Evolutionary conservation across 2,888 invertebrate species (phyloP).

Genomic region (Formica aserva): DNA sequence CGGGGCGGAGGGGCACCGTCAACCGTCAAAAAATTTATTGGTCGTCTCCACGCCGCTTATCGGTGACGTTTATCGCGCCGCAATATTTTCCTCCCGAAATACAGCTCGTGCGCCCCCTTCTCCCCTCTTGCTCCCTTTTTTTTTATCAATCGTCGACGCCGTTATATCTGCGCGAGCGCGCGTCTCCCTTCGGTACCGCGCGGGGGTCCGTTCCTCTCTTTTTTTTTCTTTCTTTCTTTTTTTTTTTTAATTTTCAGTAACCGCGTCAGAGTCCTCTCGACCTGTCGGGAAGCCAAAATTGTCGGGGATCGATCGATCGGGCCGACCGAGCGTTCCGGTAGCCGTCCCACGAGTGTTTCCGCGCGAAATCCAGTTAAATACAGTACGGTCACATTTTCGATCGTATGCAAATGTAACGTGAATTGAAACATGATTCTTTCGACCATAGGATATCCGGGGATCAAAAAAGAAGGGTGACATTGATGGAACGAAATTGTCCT

Average conservation of each 20-base stretch:
- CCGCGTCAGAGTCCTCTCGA: slow-evolving; percentile 68
- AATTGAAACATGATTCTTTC: slow-evolving; percentile 82
- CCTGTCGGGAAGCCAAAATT: slow-evolving; percentile 76
- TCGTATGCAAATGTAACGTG: slow-evolving; percentile 61
- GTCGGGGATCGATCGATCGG: slow-evolving; percentile 81
- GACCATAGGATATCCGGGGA: slow-evolving; percentile 35
- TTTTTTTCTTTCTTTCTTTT: slow-evolving; percentile 15
- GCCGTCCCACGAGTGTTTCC: slow-evolving; percentile 80
- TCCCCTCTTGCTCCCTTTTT: slow-evolving; percentile 35
- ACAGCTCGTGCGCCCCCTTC: slow-evolving; percentile 33
- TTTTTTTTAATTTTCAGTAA: slow-evolving; percentile 67
- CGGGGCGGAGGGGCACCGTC: slow-evolving; percentile 54
- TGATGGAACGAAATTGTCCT: slow-evolving; percentile 21
- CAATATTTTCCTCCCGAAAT: slow-evolving; percentile 59
- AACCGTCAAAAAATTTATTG: slow-evolving; percentile 74
- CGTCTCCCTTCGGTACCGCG: neutral
- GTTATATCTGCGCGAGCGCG: slow-evolving; percentile 29
- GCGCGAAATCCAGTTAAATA: slow-evolving; percentile 83
- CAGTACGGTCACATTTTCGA: slow-evolving; percentile 74
- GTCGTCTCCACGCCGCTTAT: slow-evolving; percentile 66
- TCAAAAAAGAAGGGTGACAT: slow-evolving; percentile 32
- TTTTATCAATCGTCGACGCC: slow-evolving; percentile 61
- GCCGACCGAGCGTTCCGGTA: slow-evolving; percentile 71
- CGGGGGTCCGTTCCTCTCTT: slow-evolving; percentile 3
- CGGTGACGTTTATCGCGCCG: slow-evolving; percentile 68